Evolutionary conservation across 2,888 invertebrate species (phyloP), one percentile per base, ranked within the genome.

Genomic region (Neelides folsomi): DNA sequence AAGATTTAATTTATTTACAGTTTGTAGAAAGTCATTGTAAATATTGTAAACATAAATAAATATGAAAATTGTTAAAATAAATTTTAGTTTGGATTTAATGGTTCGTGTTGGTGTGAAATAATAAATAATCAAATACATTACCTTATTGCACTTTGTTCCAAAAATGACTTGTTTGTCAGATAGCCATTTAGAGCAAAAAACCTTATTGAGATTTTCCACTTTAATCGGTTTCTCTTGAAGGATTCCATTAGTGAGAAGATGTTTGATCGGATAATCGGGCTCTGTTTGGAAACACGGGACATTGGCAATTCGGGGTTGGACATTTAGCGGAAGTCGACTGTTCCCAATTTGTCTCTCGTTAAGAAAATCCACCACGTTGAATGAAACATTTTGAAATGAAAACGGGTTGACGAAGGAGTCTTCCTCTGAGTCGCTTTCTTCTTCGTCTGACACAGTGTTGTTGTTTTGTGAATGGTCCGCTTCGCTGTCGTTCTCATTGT

Each of bases 111-210:
- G n/a, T n/a, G n/a, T n/a, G n/a, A n/a, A n/a, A n/a, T 43, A 18
- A 12, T 10, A 10, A n/a, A 12, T 10, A 20, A 41, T 10, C 12
- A 5, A 19, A 16, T 43, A n/a, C 18, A 13, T 34, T 70, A 87
- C 86, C 79, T 90, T 92, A 73, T 94, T 94, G 73, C 95, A 94
- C 72, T 95, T 95, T 47, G 94, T 94, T 50, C 94, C 95, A 71
- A 93, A 90, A 18, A 93, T 89, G 52, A 95, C 86, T 75, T 93
- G 92, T 66, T 89, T 78, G 72, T 90, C 88, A 64, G 88, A 89
- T 38, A 95, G 76, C 94, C 95, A 95, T 70, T 92, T 85, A 0
- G 93, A 90, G 70, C 93, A 90, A 75, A 94, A 95, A 54, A 88
- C 87, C 73, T 89, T 89, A 72, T 89, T 89, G 77, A 88, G 83